These are phyloP conservation scores for Vimba vimba DNA, from an alignment of 2,113 vertebrate genomes.

Conservation along the genomic window DNA sequence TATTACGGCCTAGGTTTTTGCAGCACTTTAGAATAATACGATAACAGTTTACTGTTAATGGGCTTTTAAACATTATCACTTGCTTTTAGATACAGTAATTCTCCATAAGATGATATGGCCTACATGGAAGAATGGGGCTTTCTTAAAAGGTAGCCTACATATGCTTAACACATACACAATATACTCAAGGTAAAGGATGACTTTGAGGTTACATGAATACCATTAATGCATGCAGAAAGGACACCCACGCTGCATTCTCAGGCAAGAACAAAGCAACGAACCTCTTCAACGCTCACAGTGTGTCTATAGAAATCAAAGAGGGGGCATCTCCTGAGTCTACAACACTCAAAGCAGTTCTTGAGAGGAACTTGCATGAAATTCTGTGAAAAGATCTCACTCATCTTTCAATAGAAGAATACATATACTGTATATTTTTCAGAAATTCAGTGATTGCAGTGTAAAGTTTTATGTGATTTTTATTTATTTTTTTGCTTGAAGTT, in stretches of 20 bases:
- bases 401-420: neutral
- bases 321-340: conserved; percentile 1
- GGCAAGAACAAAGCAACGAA: neutral
- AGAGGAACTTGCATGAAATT: neutral
- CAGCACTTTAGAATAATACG: neutral
- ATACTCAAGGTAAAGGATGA: conserved; percentile 6
- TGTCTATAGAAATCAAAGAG: neutral
- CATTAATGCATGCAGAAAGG: neutral
- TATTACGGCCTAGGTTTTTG: neutral
- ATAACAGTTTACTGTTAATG: neutral
- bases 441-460: neutral
- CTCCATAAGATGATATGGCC: neutral
- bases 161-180: neutral
- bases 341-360: neutral
- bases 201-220: neutral
- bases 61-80: conserved; percentile 8
- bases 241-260: conserved; percentile 7
- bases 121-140: neutral
- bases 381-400: neutral
- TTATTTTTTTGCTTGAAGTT: neutral
- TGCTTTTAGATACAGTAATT: neutral
- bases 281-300: neutral
- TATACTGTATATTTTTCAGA: neutral
- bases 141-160: neutral
- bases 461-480: neutral